Evolutionary conservation across 2,797 vertebrate species (phyloP), one percentile per base, ranked within the genome.

Genomic region (Vespertilio murinus): DNA sequence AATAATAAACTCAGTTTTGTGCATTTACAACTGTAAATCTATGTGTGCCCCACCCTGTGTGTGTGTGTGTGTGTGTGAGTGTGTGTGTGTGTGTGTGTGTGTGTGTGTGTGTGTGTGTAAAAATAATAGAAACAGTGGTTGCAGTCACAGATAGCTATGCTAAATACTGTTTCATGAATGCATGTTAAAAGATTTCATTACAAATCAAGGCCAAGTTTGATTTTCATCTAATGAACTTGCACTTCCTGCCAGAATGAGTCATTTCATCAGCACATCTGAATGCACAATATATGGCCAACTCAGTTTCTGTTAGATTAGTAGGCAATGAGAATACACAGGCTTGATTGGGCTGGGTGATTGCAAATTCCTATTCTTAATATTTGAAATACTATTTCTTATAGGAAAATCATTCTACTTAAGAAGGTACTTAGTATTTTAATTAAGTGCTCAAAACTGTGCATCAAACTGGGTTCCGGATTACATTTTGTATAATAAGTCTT

Each of bases 311-410:
- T 17, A 95, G 33, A 54, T 88, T 67, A 77, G 16, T 30, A 52
- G 23, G 56, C 35, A 69, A 59, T 70, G 61, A n/a, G 40, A 59
- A 65, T 94, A 52, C 45, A 69, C 8, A 22, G 17, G 7, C 49
- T 90, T 92, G 33, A 94, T 88, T 95, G 90, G 85, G 8, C 11
- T 77, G 6, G 3, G 20, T 71, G 69, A 85, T 52, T 67, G 40
- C 35, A 88, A 65, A 77, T 84, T 94, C 56, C 18, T 59, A 7
- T 75, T 90, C 40, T 82, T 35, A 12, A n/a, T 84, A 71, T 52
- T 13, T 88, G 74, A 73, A 85, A 78, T 65, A 83, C 16, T 78
- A 1, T 42, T 65, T n/a, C 16, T 71, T 80, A 42, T 75, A 85
- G 8, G 22, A 52, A 94, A 75, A 93, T 61, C 25, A 73, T 40